Percentiles rank a stretch among this genome's conserved stretches.
These are phyloP conservation scores for Zaprionus davidi DNA, from an alignment of 1,140 invertebrate species.

Conservation along the genomic window DNA sequence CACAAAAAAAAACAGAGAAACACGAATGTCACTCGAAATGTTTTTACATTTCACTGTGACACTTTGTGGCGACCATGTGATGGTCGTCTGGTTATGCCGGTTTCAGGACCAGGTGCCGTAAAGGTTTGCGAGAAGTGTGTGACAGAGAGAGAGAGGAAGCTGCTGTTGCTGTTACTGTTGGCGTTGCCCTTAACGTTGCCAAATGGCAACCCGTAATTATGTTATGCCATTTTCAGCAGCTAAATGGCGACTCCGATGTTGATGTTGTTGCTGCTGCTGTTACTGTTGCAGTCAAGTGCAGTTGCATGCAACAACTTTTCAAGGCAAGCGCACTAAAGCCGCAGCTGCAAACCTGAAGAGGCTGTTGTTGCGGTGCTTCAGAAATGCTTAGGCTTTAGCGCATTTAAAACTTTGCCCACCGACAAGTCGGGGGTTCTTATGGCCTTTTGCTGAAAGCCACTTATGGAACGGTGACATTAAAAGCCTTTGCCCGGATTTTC, in stretches of 20 bases:
- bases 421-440: neutral
- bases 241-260: slow-evolving; percentile 57
- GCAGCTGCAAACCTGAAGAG: slow-evolving; percentile 28
- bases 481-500: slow-evolving; percentile 33
- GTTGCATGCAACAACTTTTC: slow-evolving; percentile 64
- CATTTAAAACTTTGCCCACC: slow-evolving; percentile 45
- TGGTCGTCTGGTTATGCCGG: slow-evolving; percentile 39
- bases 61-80: slow-evolving; percentile 65
- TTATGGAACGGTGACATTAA: slow-evolving; percentile 34
- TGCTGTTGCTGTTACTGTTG: slow-evolving; percentile 10
- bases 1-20: slow-evolving; percentile 47
- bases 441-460: slow-evolving; percentile 26
- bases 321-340: slow-evolving; percentile 42
- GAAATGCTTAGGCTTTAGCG: slow-evolving; percentile 39
- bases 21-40: slow-evolving; percentile 71
- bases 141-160: neutral
- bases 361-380: slow-evolving; percentile 31
- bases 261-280: slow-evolving; percentile 21
- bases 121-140: neutral
- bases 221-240: slow-evolving; percentile 72
- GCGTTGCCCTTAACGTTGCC: slow-evolving; percentile 17
- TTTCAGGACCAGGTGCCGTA: slow-evolving; percentile 29
- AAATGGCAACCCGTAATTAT: slow-evolving; percentile 65
- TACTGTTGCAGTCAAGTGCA: slow-evolving; percentile 57
- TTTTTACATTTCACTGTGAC: slow-evolving; percentile 71